phyloP scores from a whole-genome alignment of 2,888 invertebrate genomes.

The Ornithoptera priamus region DNA sequence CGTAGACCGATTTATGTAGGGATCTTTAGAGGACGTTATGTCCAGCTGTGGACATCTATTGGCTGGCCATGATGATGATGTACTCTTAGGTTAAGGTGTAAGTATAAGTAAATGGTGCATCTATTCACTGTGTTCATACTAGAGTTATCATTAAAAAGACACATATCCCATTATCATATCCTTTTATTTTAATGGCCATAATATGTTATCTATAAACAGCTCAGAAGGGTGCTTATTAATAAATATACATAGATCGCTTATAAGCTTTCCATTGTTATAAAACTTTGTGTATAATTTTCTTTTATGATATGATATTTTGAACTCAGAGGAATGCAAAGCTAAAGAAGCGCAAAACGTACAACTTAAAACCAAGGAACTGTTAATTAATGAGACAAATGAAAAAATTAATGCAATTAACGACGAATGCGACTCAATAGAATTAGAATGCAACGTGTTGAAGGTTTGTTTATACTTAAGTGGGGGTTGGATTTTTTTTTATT shows the following conservation, averaged over 20 bases:
- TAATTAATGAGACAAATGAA: conserved; percentile 44
- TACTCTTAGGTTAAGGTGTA: too few relatives aligned
- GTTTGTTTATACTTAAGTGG: conserved; percentile 32
- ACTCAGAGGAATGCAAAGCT: conserved; percentile 14
- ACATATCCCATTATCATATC: not conserved
- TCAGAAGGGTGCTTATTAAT: not conserved
- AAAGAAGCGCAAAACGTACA: conserved; percentile 45
- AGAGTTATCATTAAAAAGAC: too few relatives aligned
- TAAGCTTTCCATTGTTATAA: not conserved
- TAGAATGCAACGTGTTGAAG: conserved; percentile 60
- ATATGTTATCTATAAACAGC: not conserved
- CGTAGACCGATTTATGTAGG: too few relatives aligned
- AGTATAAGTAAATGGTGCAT: too few relatives aligned
- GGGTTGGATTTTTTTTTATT: too few relatives aligned
- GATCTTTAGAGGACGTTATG: too few relatives aligned
- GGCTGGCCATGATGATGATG: too few relatives aligned
- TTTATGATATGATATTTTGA: not conserved
- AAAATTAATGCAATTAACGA: conserved; percentile 49
- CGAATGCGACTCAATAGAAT: conserved; percentile 54
- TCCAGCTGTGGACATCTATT: too few relatives aligned
- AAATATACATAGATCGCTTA: not conserved
- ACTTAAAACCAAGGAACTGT: conserved; percentile 49
- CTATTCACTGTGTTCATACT: too few relatives aligned
- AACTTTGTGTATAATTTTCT: not conserved
- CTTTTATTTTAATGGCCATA: not conserved